Percentiles rank a stretch among this genome's conserved stretches.
These are phyloP conservation scores for Euplagia quadripunctaria DNA, from an alignment of 2,888 invertebrate species.

Conservation along the genomic window DNA sequence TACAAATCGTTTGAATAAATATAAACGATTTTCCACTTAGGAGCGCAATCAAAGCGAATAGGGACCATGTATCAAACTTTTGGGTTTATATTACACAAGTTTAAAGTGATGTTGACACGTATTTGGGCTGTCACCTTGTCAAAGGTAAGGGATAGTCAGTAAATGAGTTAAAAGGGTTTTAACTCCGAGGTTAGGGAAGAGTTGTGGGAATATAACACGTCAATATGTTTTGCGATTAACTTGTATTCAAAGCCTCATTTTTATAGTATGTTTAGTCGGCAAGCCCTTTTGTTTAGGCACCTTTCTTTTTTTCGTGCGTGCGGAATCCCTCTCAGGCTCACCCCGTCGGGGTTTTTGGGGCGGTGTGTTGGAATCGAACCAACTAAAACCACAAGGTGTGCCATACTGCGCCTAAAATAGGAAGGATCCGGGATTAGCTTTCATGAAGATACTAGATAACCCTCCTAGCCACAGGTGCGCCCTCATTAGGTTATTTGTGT, in stretches of 20 bases:
- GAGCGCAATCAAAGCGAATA: constrained; percentile 50
- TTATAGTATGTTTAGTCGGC: neutral
- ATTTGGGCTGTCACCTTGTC: constrained; percentile 51
- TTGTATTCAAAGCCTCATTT: neutral
- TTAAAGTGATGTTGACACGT: constrained; percentile 55
- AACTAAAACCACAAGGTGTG: no score
- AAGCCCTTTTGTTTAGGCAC: no score
- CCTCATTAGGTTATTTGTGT: no score
- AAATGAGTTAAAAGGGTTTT: constrained; percentile 42
- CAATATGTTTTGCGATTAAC: constrained; percentile 13
- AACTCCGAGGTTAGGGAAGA: constrained; percentile 38
- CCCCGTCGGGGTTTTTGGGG: no score
- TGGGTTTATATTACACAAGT: constrained; percentile 55
- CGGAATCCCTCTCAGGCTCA: no score
- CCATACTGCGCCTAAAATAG: no score
- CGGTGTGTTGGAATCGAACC: no score
- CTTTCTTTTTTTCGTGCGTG: no score
- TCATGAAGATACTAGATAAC: no score
- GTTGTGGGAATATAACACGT: constrained; percentile 39
- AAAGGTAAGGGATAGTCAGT: constrained; percentile 48
- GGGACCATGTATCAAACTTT: constrained; percentile 43
- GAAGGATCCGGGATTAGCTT: no score
- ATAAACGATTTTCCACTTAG: constrained; percentile 49
- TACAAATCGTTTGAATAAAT: constrained; percentile 42
- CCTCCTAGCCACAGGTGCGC: no score